Conservation (phyloP, 2,113 vertebrate genomes). For the Bombycilla garrulus region DNA sequence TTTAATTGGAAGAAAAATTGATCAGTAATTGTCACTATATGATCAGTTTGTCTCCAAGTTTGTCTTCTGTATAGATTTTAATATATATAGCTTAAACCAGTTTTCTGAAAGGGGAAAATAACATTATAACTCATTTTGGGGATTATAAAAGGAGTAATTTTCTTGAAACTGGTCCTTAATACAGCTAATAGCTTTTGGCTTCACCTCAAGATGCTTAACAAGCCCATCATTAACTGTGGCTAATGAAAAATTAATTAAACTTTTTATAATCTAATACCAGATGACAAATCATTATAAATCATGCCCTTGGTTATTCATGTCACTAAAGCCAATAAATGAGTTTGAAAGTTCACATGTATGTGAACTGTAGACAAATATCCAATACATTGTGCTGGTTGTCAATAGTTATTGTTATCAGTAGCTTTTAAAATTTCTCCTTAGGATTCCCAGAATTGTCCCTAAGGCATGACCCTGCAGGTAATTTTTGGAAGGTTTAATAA, state of each 20-base stretch:
- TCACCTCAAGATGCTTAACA: constrained; percentile 42
- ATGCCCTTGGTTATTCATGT: not conserved
- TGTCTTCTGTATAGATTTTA: not conserved
- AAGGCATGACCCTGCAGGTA: not conserved
- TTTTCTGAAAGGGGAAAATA: not conserved
- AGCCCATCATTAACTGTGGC: constrained; percentile 25
- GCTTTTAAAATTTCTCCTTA: not conserved
- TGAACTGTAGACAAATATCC: not conserved
- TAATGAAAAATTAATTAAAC: constrained; percentile 54
- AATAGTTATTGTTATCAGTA: not conserved
- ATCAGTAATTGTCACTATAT: not conserved
- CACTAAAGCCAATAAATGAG: not conserved
- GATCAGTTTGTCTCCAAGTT: not conserved
- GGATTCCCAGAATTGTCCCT: not conserved
- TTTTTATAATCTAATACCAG: constrained; percentile 22
- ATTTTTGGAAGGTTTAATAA: not conserved
- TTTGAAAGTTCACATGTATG: not conserved
- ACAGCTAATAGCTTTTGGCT: constrained; percentile 31
- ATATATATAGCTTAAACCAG: not conserved
- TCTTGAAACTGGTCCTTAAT: constrained; percentile 9
- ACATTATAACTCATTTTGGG: not conserved
- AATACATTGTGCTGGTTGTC: not conserved
- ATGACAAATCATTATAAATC: constrained; percentile 45
- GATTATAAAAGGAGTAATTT: not conserved
- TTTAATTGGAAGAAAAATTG: not conserved